Percentiles rank a stretch among this genome's conserved stretches.
Evolutionary conservation across 1,140 invertebrate species (phyloP).

Genomic region (Brevipalpus yothersi): DNA sequence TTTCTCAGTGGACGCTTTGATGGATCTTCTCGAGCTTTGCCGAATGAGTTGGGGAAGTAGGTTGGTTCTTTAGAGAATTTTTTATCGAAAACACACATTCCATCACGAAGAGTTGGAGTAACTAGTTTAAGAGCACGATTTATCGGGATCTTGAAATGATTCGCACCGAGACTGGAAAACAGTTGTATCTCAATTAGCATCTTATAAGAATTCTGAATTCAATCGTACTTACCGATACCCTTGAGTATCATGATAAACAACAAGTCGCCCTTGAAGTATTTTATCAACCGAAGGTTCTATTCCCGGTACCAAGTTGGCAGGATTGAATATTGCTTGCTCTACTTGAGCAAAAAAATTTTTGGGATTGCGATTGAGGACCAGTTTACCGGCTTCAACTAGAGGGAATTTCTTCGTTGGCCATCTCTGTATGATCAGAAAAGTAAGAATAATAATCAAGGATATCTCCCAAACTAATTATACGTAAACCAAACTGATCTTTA

Average conservation of each 20-base stretch:
- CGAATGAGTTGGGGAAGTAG: slow-evolving; percentile 86
- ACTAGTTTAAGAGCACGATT: not conserved
- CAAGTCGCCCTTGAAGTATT: slow-evolving; percentile 65
- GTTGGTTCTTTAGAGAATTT: slow-evolving; percentile 28
- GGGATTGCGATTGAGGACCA: slow-evolving; percentile 68
- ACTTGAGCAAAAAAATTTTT: slow-evolving; percentile 74
- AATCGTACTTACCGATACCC: slow-evolving; percentile 37
- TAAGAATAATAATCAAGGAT: not conserved
- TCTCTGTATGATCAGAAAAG: not conserved
- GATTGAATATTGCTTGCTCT: slow-evolving; percentile 82
- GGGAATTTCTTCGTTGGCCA: slow-evolving; percentile 49
- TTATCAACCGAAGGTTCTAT: slow-evolving; percentile 80
- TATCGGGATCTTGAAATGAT: slow-evolving; percentile 19
- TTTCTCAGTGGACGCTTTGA: slow-evolving; percentile 8
- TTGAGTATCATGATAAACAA: slow-evolving; percentile 83
- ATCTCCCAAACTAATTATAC: not conserved
- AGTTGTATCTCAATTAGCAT: slow-evolving; percentile 58
- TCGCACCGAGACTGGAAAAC: slow-evolving; percentile 51
- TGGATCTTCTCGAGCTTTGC: slow-evolving; percentile 7
- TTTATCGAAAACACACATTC: slow-evolving; percentile 26
- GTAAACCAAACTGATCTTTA: not conserved
- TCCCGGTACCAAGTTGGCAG: slow-evolving; percentile 66
- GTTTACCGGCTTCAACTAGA: slow-evolving; percentile 63
- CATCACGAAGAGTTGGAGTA: slow-evolving; percentile 53
- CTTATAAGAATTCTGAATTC: not conserved